Conservation (phyloP, 1,140 invertebrate species). For the Macrotrachela quadricornifera region DNA sequence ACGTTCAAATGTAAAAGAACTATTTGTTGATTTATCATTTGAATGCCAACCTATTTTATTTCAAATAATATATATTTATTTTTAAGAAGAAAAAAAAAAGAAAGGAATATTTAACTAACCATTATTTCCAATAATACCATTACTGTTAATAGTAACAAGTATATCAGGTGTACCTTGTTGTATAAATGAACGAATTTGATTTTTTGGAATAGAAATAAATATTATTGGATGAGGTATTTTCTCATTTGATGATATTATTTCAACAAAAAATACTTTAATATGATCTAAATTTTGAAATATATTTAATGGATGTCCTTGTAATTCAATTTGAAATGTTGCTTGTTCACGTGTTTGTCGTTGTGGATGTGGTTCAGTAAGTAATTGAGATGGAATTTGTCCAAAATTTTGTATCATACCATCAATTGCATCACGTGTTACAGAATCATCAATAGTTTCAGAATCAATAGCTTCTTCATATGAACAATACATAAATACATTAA, state of each 20-base stretch:
- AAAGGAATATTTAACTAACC: background rate
- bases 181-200: constrained; percentile 35
- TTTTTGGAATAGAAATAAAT: constrained; percentile 35
- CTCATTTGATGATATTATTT: constrained; percentile 19
- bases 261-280: constrained; percentile 30
- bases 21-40: constrained; percentile 34
- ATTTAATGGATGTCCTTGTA: constrained; percentile 31
- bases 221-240: constrained; percentile 30
- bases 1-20: constrained; percentile 38
- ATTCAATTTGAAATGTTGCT: constrained; percentile 27
- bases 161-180: constrained; percentile 34
- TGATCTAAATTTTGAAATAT: constrained; percentile 29
- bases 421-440: constrained; percentile 65
- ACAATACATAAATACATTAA: constrained; percentile 57
- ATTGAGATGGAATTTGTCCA: constrained; percentile 87
- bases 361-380: constrained; percentile 87
- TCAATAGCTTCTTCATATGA: constrained; percentile 85
- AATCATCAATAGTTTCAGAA: constrained; percentile 66
- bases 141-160: constrained; percentile 17
- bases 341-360: constrained; percentile 35
- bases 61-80: no score
- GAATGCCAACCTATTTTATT: constrained; percentile 32
- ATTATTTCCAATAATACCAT: background rate
- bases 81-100: no score
- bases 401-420: constrained; percentile 95